Percentiles rank a stretch among this genome's conserved stretches.
Evolutionary conservation across 2,113 vertebrate species (phyloP).

Genomic region (Gracilinanus agilis): DNA sequence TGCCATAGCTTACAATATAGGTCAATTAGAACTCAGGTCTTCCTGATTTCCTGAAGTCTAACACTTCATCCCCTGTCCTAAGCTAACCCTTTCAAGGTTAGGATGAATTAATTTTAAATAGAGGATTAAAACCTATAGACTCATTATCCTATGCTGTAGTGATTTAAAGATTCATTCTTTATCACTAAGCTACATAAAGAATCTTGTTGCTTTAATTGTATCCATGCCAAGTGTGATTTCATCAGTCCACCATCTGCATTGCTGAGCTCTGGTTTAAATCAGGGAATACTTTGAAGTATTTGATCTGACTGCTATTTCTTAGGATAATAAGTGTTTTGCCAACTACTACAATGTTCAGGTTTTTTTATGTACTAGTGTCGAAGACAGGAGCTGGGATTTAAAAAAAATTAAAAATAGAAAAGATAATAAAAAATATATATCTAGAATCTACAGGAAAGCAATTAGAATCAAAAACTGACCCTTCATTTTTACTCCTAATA

Average conservation of each 20-base stretch:
- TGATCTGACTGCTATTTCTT: slow-evolving; percentile 61
- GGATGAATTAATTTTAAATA: slow-evolving; percentile 14
- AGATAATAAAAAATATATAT: slow-evolving; percentile 27
- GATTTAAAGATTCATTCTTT: not conserved
- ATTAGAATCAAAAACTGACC: slow-evolving; percentile 20
- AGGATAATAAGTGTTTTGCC: slow-evolving; percentile 61
- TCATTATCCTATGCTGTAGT: not conserved
- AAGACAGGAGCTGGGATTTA: slow-evolving; percentile 22
- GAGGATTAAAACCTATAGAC: slow-evolving; percentile 19
- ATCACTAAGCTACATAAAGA: not conserved
- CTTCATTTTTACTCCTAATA: slow-evolving; percentile 17
- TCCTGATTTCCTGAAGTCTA: not conserved
- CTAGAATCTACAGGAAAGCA: not conserved
- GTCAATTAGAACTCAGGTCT: not conserved
- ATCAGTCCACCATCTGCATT: not conserved
- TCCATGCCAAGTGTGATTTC: not conserved
- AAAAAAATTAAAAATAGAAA: not conserved
- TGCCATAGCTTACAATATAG: not conserved
- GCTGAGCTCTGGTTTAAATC: slow-evolving; percentile 3
- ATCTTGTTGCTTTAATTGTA: not conserved
- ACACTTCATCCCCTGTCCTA: not conserved
- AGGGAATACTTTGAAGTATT: slow-evolving; percentile 50
- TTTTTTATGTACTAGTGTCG: slow-evolving; percentile 28
- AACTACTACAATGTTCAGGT: slow-evolving; percentile 29
- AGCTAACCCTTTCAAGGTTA: slow-evolving; percentile 11